Evolutionary conservation across 2,888 invertebrate genomes (phyloP).

Genomic region (Panzeria rudis): DNA sequence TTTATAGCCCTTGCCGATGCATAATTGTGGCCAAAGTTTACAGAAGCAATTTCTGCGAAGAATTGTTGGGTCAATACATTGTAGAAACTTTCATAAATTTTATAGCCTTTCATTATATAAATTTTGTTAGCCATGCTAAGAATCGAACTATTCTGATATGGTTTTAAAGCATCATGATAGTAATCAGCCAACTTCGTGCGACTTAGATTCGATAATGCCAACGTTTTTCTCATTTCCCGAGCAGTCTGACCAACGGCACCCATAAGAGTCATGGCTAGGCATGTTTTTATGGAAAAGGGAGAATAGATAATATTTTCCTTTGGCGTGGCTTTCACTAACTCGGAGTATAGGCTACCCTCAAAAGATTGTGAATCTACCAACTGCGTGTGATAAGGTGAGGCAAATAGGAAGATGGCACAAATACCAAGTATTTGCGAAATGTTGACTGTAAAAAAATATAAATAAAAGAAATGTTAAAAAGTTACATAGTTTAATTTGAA

Average conservation of each 20-base stretch:
- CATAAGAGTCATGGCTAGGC: not conserved
- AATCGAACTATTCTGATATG: slow-evolving; percentile 77
- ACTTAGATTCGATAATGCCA: not conserved
- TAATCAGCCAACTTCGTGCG: too few relatives aligned
- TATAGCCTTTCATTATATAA: too few relatives aligned
- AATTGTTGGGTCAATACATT: slow-evolving; percentile 86
- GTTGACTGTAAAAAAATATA: too few relatives aligned
- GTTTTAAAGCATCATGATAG: slow-evolving; percentile 64
- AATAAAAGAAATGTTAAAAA: too few relatives aligned
- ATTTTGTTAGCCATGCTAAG: slow-evolving; percentile 89
- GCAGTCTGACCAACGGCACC: not conserved
- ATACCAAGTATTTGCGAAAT: too few relatives aligned
- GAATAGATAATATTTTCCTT: too few relatives aligned
- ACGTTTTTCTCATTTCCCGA: not conserved
- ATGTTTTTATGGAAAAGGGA: slow-evolving; percentile 82
- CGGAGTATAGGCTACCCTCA: too few relatives aligned
- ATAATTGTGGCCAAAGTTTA: slow-evolving; percentile 86
- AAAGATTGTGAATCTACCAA: too few relatives aligned
- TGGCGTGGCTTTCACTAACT: too few relatives aligned
- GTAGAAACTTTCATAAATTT: slow-evolving; percentile 85
- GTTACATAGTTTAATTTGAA: too few relatives aligned
- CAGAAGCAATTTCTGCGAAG: slow-evolving; percentile 86
- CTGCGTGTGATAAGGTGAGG: too few relatives aligned
- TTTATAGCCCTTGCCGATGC: slow-evolving; percentile 88
- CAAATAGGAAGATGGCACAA: too few relatives aligned